Evolutionary conservation across 1,140 invertebrate species (phyloP).

Genomic region (Rhagoletis pomonella): DNA sequence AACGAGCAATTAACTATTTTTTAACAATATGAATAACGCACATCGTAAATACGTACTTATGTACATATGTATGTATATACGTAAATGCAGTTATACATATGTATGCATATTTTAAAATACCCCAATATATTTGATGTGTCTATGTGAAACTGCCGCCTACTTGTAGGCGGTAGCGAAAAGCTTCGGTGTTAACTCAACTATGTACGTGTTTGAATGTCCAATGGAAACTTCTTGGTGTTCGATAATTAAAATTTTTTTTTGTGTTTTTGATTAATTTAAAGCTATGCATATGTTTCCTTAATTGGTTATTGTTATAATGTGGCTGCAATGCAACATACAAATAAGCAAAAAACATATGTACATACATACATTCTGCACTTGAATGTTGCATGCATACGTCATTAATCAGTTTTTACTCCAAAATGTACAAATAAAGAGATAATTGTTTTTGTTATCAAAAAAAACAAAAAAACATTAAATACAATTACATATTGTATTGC

Average conservation of each 20-base stretch:
- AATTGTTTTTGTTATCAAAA: not conserved
- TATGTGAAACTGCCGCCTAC: not conserved
- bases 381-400: not conserved
- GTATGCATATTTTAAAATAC: not conserved
- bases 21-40: not conserved
- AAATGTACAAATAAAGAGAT: not conserved
- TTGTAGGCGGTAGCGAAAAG: not conserved
- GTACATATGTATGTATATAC: not conserved
- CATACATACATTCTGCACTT: not conserved
- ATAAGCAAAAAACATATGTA: not conserved
- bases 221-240: not conserved
- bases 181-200: not conserved
- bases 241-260: too few species aligned
- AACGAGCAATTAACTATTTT: not conserved
- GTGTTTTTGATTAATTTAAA: not conserved
- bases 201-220: not conserved
- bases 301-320: not conserved
- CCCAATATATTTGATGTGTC: not conserved
- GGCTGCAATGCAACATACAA: not conserved
- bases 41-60: too few species aligned
- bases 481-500: too few species aligned
- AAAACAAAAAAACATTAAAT: too few species aligned
- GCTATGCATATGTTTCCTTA: not conserved
- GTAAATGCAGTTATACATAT: not conserved
- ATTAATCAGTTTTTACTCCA: not conserved